phyloP scores from a whole-genome alignment of 92 coral and sea anemone genomes.

The Ricordea florida region DNA sequence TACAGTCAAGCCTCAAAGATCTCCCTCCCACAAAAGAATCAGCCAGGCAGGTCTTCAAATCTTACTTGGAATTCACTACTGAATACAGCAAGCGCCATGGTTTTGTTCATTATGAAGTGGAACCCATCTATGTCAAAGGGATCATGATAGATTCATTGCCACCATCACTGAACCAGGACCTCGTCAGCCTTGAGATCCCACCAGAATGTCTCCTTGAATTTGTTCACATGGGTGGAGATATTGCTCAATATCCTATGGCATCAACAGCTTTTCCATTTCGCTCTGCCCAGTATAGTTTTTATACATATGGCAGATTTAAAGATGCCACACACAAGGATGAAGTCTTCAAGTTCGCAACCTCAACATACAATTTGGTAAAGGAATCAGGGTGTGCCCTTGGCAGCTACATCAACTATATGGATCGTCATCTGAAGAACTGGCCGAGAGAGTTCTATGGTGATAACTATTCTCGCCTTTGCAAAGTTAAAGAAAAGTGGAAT shows the following conservation, averaged over 20 bases:
- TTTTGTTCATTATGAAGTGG: constrained; percentile 83
- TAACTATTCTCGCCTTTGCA: constrained; percentile 71
- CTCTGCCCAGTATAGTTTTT: constrained; percentile 8
- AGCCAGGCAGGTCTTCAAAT: constrained; percentile 45
- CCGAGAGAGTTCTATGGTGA: constrained; percentile 68
- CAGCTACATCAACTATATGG: constrained; percentile 87
- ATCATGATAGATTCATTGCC: constrained; percentile 69
- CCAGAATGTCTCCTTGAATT: constrained; percentile 77
- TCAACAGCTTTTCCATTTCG: constrained; percentile 33
- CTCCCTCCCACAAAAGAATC: constrained; percentile 64
- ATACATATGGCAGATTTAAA: constrained; percentile 68
- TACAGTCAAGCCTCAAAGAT: constrained; percentile 38
- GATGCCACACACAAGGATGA: constrained; percentile 45
- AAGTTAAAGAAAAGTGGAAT: constrained; percentile 78
- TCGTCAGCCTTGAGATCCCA: constrained; percentile 62
- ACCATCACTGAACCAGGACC: constrained; percentile 62
- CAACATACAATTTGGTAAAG: constrained; percentile 67
- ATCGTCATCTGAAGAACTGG: constrained; percentile 77
- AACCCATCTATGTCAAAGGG: constrained; percentile 85
- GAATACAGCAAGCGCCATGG: constrained; percentile 92
- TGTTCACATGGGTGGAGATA: constrained; percentile 91
- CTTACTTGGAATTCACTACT: constrained; percentile 63
- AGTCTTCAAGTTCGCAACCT: constrained; percentile 68
- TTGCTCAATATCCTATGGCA: constrained; percentile 52
- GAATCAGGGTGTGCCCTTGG: constrained; percentile 71